Conservation (phyloP, 2,888 invertebrate species). For the Drosophila mimetica region DNA sequence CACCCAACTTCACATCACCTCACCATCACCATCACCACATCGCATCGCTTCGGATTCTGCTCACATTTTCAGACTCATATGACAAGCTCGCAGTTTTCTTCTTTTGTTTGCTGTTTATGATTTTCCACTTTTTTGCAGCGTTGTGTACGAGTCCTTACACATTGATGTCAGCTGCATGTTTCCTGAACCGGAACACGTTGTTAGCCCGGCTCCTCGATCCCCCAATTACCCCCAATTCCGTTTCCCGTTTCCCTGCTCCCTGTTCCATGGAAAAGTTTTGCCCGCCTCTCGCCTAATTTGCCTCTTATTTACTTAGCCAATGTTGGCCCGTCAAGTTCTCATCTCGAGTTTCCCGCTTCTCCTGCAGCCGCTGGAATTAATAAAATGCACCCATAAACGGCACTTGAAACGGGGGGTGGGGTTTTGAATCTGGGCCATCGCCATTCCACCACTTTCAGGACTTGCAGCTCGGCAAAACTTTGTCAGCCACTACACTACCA, state of each 20-base stretch:
- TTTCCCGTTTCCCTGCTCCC: too few relatives aligned
- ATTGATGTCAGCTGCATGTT: slow-evolving; percentile 69
- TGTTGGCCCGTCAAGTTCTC: slow-evolving; percentile 26
- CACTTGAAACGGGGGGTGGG: neutral
- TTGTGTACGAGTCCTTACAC: slow-evolving; percentile 35
- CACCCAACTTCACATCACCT: neutral
- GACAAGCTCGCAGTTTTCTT: slow-evolving; percentile 35
- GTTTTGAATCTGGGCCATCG: neutral
- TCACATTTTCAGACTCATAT: slow-evolving; percentile 41
- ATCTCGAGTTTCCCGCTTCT: slow-evolving; percentile 20
- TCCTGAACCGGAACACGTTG: slow-evolving; percentile 47
- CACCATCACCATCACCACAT: slow-evolving; percentile 3
- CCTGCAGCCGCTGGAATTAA: slow-evolving; percentile 40
- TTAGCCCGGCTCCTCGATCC: slow-evolving; percentile 13
- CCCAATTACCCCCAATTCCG: slow-evolving; percentile 22
- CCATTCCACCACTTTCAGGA: slow-evolving; percentile 8
- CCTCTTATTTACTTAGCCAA: slow-evolving; percentile 52
- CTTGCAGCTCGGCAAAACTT: slow-evolving; percentile 20
- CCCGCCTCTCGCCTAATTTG: slow-evolving; percentile 53
- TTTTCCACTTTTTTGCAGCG: slow-evolving; percentile 30
- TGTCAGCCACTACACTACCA: slow-evolving; percentile 24
- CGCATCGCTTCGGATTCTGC: slow-evolving; percentile 30
- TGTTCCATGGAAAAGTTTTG: slow-evolving; percentile 26
- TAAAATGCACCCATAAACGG: slow-evolving; percentile 30
- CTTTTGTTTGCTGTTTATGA: slow-evolving; percentile 31